Conservation (phyloP, 2,888 invertebrate species). For the Coremacera marginata region DNA sequence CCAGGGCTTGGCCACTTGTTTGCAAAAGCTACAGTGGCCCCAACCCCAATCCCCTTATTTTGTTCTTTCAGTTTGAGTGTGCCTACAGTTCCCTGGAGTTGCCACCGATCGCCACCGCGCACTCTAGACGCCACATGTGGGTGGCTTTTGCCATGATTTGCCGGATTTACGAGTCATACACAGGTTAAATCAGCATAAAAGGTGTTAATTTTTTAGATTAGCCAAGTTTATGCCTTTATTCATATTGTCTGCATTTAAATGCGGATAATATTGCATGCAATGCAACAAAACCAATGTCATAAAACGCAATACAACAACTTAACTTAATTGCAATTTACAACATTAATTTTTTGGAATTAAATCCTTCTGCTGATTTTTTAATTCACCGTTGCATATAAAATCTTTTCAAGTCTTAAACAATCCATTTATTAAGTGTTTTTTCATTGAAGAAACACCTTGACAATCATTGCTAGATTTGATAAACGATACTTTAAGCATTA, state of each 20-base stretch:
- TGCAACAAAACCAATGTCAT: neutral
- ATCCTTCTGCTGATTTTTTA: no score
- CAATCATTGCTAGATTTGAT: no score
- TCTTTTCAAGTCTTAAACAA: no score
- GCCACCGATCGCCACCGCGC: neutral
- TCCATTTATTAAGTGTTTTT: no score
- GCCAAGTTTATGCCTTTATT: conserved; percentile 26
- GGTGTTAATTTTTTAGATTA: conserved; percentile 35
- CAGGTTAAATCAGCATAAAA: conserved; percentile 30
- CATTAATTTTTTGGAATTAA: conserved; percentile 22
- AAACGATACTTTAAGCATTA: no score
- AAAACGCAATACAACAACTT: neutral
- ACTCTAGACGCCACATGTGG: conserved; percentile 19
- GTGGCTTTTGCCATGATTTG: conserved; percentile 25
- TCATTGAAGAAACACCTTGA: no score
- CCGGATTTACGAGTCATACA: conserved; percentile 28
- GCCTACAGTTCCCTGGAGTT: no score
- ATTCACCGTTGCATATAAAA: no score
- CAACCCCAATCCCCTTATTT: neutral
- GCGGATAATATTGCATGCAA: neutral
- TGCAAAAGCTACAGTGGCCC: neutral
- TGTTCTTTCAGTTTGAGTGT: no score
- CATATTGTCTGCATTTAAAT: neutral
- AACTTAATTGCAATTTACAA: conserved; percentile 28
- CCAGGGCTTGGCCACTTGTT: conserved; percentile 35